Base-by-base conservation (phyloP, 2,888 invertebrate genomes). In the Macropis europaea region DNA sequence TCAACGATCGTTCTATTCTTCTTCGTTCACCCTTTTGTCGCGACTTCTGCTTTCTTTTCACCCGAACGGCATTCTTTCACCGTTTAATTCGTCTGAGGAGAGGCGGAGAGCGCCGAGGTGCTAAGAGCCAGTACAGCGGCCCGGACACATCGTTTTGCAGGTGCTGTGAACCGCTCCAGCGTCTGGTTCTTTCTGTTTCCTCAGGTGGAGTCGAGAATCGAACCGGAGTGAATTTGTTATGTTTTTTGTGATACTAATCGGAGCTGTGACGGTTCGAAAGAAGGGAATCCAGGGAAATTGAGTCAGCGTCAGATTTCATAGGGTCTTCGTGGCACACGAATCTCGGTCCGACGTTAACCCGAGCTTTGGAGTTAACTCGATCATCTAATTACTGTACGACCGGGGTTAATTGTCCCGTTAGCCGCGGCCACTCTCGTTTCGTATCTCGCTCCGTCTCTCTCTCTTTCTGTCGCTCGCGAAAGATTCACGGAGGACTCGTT, bases 381-480 rank as follows among this genome's bases (percentile, higher is more conserved):
- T 88, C 83, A 87, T 88, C 81, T 86, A 87, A 88, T 88, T 88
- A 88, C 85, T 80, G 76, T 54, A 79, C 74, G 78, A 72, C 79
- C 78, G 79, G 82, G 88, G 87, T 88, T 88, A 88, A 88, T 88
- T 86, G 87, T 86, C 86, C 85, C 86, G 85, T 86, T 86, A 86
- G 83, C 76, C 75, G 76, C 79, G 68, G 79, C 71, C 72, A 69
- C 38, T 56, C 32, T 22, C 42, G 2, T 3, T n/a, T 13, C 26
- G 24, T 13, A 15, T 40, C 22, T 36, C 42, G 28, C 36, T 6
- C n/a, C 42, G 13, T 11, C 28, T 2, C 36, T 26, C 7, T n/a
- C 45, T 32, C 19, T 15, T 30, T 40, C 34, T n/a, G n/a, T 28
- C 57, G 36, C 24, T 24, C 43, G 3, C n/a, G 11, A 13, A 17